Percentiles rank a stretch among this genome's conserved stretches.
These are phyloP conservation scores for Stichopus chloronotus DNA, from an alignment of 35 echinoderm and acorn worm genomes.

Conservation along the genomic window DNA sequence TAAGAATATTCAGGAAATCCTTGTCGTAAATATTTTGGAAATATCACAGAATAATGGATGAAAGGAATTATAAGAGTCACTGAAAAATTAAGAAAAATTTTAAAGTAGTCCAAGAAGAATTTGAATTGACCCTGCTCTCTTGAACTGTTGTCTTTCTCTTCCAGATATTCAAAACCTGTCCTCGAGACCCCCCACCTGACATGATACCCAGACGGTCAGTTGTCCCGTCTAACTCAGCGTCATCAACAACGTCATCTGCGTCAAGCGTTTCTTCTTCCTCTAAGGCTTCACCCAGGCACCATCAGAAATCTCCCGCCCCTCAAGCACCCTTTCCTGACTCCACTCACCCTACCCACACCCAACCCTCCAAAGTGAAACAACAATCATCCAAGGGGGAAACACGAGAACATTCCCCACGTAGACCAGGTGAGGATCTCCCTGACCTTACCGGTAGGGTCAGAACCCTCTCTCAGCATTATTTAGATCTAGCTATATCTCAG, in stretches of 20 bases:
- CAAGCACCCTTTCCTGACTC: conserved; percentile 52
- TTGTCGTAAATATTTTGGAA: too few relatives aligned
- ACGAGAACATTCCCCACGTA: conserved; percentile 78
- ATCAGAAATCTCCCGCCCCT: conserved; percentile 65
- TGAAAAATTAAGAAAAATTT: too few relatives aligned
- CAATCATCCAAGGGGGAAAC: conserved; percentile 43
- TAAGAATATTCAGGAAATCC: too few relatives aligned
- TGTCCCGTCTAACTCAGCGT: conserved; percentile 68
- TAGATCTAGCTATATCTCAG: conserved; percentile 46
- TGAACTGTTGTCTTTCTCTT: neutral
- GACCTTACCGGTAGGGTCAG: conserved; percentile 30
- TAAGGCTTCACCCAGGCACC: conserved; percentile 75
- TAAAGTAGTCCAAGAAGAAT: too few relatives aligned
- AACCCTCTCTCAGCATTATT: conserved; percentile 49
- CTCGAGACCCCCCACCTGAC: conserved; percentile 69
- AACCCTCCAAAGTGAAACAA: conserved; percentile 60
- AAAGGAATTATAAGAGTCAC: too few relatives aligned
- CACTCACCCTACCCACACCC: conserved; percentile 34
- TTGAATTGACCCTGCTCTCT: too few relatives aligned
- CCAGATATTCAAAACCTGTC: conserved; percentile 93
- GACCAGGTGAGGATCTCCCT: conserved; percentile 83
- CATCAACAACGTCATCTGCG: conserved; percentile 74
- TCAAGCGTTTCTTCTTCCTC: conserved; percentile 78
- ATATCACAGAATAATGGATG: too few relatives aligned
- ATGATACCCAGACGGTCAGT: conserved; percentile 44